Base-by-base conservation (phyloP, 2,113 vertebrate genomes). In the Oryzias javanicus region DNA sequence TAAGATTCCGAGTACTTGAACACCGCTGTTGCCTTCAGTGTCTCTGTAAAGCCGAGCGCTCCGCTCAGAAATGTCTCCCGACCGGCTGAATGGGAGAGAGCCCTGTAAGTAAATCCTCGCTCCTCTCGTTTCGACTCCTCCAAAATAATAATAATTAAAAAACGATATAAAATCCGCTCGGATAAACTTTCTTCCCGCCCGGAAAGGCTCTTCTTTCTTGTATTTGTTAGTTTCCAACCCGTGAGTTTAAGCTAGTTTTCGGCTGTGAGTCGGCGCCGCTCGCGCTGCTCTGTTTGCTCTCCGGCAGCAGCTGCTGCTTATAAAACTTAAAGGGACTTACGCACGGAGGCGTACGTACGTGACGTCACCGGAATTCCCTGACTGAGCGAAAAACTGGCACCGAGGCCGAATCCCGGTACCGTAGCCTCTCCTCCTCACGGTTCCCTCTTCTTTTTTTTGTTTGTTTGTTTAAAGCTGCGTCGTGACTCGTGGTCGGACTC, bases 291-390 rank as follows among this genome's bases (percentile, higher is more conserved):
- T 52, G 54, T 20, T 5, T 4, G 20, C 55, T 67, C 80, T 53
- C 79, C 42, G 5, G 40, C 47, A 13, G 57, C 60, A 61, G 64
- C 42, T 3, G 77, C 61, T 35, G 61, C 81, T 92, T 35, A 35
- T 35, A 35, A 35, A 35, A 35, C 35, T 92, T 91, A 91, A 92
- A 92, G 86, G 85, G 87, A 86, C 86, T 10, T 12, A 19, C 46
- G 12, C 6, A 47, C 46, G 46, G 46, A 72, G 79, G 55, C 75
- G 45, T 71, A 14, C 61, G 45, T 72, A 12, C 67, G 56, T 90
- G 89, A 92, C 91, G 91, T 91, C 88, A 90, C 81, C 88, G 91
- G 91, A 92, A 91, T 92, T 89, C 91, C 91, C 90, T 90, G 84
- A 89, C 86, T 85, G 87, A 70, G 76, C 86, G 77, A 35, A 12